These are phyloP conservation scores for Phylloscopus whistleri DNA, from an alignment of 2,113 vertebrate species.

Conservation along the genomic window DNA sequence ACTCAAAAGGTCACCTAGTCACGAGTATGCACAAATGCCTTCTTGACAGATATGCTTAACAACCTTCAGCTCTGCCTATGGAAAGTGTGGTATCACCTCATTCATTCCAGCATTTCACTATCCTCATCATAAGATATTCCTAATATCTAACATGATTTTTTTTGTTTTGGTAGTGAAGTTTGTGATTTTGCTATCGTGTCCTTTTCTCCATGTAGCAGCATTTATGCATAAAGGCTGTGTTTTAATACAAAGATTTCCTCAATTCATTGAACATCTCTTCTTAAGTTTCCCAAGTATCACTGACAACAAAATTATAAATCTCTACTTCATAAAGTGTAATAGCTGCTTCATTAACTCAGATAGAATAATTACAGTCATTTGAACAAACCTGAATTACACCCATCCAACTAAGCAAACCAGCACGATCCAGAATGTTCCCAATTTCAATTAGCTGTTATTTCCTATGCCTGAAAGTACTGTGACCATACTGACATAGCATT, in stretches of 20 bases:
- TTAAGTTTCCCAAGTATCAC: background rate
- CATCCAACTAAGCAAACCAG: background rate
- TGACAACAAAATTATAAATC: background rate
- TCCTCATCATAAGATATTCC: background rate
- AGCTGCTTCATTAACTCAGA: constrained; percentile 34
- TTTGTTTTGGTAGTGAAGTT: background rate
- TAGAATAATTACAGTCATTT: constrained; percentile 25
- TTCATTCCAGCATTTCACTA: background rate
- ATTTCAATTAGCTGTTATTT: background rate
- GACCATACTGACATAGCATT: background rate
- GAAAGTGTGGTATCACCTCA: background rate
- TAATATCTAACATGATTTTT: background rate
- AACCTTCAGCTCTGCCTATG: background rate
- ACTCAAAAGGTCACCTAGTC: background rate
- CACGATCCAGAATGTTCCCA: background rate
- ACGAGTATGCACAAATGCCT: background rate
- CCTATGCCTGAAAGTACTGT: background rate
- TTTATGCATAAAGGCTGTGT: background rate
- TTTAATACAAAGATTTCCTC: background rate
- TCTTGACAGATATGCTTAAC: background rate
- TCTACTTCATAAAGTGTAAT: constrained; percentile 9
- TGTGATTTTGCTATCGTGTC: background rate
- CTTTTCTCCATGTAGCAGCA: background rate
- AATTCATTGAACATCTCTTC: background rate
- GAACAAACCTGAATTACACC: constrained; percentile 3